Evolutionary conservation across 2,888 invertebrate species (phyloP).

Genomic region (Phlogophora meticulosa): DNA sequence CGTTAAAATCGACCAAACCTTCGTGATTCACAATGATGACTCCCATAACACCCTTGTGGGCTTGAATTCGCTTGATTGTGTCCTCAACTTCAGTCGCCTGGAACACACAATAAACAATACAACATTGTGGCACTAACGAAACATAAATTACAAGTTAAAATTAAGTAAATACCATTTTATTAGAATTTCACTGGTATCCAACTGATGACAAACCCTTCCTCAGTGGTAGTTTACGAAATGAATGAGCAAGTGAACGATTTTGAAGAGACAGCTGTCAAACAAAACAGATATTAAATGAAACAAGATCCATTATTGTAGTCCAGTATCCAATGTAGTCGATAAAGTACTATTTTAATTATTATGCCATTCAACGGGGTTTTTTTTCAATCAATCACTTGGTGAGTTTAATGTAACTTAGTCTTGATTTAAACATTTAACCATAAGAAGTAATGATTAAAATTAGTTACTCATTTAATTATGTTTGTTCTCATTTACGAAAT

Average conservation of each 20-base stretch:
- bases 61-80: conserved; percentile 98
- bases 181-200: conserved; percentile 6
- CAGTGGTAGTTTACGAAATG: not conserved
- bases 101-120: conserved; percentile 64
- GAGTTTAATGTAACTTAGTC: too few species aligned
- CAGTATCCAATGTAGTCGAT: not conserved
- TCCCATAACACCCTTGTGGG: conserved; percentile 99
- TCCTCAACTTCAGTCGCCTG: conserved; percentile 98
- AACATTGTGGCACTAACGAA: conserved; percentile 1
- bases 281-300: conserved; percentile 13
- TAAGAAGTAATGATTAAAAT: too few species aligned
- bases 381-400: too few species aligned
- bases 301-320: not conserved
- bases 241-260: conserved; percentile 14
- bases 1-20: conserved; percentile 93
- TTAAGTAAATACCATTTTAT: conserved; percentile 59
- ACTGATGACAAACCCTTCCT: conserved; percentile 58
- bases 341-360: too few species aligned
- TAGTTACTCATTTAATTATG: too few species aligned
- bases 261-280: conserved; percentile 22
- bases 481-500: too few species aligned
- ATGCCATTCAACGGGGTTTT: too few species aligned
- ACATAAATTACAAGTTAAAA: not conserved
- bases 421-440: too few species aligned
- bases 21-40: conserved; percentile 99